Conservation (phyloP, 2,888 invertebrate genomes). For the Tuberolachnus salignus region DNA sequence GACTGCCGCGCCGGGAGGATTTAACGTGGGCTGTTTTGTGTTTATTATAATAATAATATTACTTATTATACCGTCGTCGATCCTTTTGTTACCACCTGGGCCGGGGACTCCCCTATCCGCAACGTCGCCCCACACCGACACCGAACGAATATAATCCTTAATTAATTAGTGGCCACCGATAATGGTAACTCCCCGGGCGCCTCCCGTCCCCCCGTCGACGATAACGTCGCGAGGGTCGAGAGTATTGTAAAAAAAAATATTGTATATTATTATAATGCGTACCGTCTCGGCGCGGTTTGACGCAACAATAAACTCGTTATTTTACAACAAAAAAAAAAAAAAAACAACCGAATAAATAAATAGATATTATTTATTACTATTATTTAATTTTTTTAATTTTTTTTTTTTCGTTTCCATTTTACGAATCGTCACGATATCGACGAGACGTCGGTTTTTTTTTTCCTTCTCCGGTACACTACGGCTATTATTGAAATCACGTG, state of each 20-base stretch:
- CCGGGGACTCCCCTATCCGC: neutral
- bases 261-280: neutral
- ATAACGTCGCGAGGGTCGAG: slow-evolving; percentile 9
- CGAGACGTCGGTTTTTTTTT: neutral
- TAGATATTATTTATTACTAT: slow-evolving; percentile 10
- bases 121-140: neutral
- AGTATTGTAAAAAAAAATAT: neutral
- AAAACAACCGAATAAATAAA: slow-evolving; percentile 27
- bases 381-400: too few species aligned
- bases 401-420: too few species aligned
- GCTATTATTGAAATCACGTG: slow-evolving; percentile 39
- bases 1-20: neutral
- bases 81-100: slow-evolving; percentile 47
- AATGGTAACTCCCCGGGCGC: too few species aligned
- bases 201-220: slow-evolving; percentile 36
- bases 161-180: slow-evolving; percentile 47
- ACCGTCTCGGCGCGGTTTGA: slow-evolving; percentile 31
- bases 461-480: neutral
- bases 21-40: slow-evolving; percentile 28
- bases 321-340: slow-evolving; percentile 11
- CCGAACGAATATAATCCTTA: slow-evolving; percentile 50
- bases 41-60: neutral
- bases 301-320: slow-evolving; percentile 54
- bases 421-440: too few species aligned
- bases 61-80: slow-evolving; percentile 7